These are phyloP conservation scores for Drosophila atroscutellata DNA, from an alignment of 2,888 invertebrate species.

Conservation along the genomic window DNA sequence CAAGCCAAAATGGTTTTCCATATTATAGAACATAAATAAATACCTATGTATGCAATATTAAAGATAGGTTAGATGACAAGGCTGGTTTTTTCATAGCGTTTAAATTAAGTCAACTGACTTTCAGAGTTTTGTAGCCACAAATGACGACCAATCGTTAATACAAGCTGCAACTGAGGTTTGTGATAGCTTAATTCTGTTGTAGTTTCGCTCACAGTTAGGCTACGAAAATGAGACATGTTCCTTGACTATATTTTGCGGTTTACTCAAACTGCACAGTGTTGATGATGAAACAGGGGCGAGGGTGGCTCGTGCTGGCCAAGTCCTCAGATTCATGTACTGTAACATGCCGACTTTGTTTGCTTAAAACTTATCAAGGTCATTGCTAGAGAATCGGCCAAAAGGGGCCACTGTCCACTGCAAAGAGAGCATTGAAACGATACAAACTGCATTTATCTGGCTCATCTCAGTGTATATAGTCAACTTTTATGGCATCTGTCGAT, in stretches of 20 bases:
- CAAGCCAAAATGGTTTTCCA: slow-evolving; percentile 44
- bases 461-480: slow-evolving; percentile 33
- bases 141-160: slow-evolving; percentile 10
- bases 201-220: slow-evolving; percentile 39
- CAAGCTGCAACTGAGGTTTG: slow-evolving; percentile 23
- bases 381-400: slow-evolving; percentile 31
- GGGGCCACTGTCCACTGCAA: slow-evolving; percentile 38
- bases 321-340: slow-evolving; percentile 61
- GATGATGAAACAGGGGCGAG: neutral
- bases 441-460: slow-evolving; percentile 60
- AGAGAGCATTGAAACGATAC: slow-evolving; percentile 49
- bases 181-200: neutral
- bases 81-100: neutral
- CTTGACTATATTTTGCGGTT: slow-evolving; percentile 74
- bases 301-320: slow-evolving; percentile 7
- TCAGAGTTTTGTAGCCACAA: slow-evolving; percentile 15
- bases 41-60: slow-evolving; percentile 22
- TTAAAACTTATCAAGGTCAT: slow-evolving; percentile 73
- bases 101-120: slow-evolving; percentile 1
- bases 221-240: slow-evolving; percentile 72
- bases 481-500: slow-evolving; percentile 69
- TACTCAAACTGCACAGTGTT: slow-evolving; percentile 27
- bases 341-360: slow-evolving; percentile 70
- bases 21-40: slow-evolving; percentile 21
- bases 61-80: slow-evolving; percentile 6